These are phyloP conservation scores for Altica lythri DNA, from an alignment of 2,888 invertebrate species.

Conservation along the genomic window DNA sequence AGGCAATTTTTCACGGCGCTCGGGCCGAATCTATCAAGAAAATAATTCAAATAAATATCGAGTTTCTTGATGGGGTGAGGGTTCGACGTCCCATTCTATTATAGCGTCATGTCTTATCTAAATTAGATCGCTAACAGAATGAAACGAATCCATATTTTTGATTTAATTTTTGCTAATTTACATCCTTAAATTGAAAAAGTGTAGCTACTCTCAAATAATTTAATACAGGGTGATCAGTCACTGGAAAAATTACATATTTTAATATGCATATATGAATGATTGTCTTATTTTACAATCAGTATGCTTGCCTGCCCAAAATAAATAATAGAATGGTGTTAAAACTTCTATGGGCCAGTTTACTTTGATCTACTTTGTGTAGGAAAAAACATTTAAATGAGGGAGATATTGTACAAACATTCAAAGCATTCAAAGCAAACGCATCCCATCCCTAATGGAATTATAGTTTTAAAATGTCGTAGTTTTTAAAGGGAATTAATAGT, in stretches of 20 bases:
- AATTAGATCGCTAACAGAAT: slow-evolving; percentile 56
- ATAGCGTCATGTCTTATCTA: slow-evolving; percentile 54
- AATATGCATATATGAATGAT: no score
- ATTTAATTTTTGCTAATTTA: slow-evolving; percentile 58
- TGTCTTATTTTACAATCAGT: no score
- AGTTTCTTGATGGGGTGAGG: slow-evolving; percentile 34
- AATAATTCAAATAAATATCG: slow-evolving; percentile 36
- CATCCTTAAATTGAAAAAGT: slow-evolving; percentile 56
- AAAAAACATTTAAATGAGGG: no score
- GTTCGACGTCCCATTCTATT: slow-evolving; percentile 45
- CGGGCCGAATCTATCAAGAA: slow-evolving; percentile 29
- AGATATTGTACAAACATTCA: no score
- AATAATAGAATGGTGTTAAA: no score
- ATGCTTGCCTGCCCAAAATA: no score
- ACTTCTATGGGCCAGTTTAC: no score
- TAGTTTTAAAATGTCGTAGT: no score
- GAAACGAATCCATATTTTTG: slow-evolving; percentile 58
- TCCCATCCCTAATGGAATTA: no score
- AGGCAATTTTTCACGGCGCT: slow-evolving; percentile 28
- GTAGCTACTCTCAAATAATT: slow-evolving; percentile 14
- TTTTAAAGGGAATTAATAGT: no score
- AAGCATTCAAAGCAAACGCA: no score
- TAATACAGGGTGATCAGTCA: background rate
- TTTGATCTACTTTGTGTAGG: no score
- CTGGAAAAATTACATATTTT: background rate